phyloP scores from a whole-genome alignment of 1,140 invertebrate genomes.

The Hylyphantes graminicola region DNA sequence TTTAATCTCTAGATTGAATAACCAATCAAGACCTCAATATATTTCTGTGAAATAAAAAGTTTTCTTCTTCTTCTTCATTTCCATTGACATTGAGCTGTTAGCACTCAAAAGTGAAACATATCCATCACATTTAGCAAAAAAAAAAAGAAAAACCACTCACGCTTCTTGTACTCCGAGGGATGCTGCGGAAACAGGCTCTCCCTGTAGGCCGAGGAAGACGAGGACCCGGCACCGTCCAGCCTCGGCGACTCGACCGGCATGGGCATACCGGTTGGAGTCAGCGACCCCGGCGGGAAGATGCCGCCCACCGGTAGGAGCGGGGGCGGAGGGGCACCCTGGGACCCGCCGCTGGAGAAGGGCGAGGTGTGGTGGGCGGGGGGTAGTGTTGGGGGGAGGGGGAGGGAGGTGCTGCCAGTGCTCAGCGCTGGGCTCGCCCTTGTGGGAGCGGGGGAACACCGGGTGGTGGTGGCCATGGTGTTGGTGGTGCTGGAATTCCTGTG shows the following conservation, averaged over 20 bases:
- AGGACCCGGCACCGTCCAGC: conserved; percentile 72
- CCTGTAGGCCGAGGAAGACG: conserved; percentile 79
- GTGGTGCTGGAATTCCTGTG: conserved; percentile 40
- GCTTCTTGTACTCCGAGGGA: conserved; percentile 72
- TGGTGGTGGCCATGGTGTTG: conserved; percentile 20
- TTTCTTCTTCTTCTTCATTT: too few species aligned
- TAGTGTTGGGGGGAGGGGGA: conserved; percentile 42
- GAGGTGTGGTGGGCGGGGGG: conserved; percentile 59
- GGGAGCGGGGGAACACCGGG: conserved; percentile 29
- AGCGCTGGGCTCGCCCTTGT: conserved; percentile 24
- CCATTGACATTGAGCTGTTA: too few species aligned
- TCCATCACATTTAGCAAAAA: too few species aligned
- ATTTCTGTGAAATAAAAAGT: too few species aligned
- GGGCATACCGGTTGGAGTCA: conserved; percentile 65
- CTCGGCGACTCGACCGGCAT: conserved; percentile 68
- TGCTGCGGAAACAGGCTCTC: conserved; percentile 84
- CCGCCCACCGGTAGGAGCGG: conserved; percentile 61
- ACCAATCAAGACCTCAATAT: too few species aligned
- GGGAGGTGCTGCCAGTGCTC: conserved; percentile 26
- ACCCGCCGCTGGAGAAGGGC: conserved; percentile 66
- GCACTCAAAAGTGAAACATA: too few species aligned
- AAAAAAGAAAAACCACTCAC: conserved; percentile 7
- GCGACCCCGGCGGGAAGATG: conserved; percentile 67
- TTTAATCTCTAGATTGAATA: too few species aligned
- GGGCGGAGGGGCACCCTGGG: conserved; percentile 70